phyloP scores from a whole-genome alignment of 2,888 invertebrate genomes.

The Cerastis rubricosa region DNA sequence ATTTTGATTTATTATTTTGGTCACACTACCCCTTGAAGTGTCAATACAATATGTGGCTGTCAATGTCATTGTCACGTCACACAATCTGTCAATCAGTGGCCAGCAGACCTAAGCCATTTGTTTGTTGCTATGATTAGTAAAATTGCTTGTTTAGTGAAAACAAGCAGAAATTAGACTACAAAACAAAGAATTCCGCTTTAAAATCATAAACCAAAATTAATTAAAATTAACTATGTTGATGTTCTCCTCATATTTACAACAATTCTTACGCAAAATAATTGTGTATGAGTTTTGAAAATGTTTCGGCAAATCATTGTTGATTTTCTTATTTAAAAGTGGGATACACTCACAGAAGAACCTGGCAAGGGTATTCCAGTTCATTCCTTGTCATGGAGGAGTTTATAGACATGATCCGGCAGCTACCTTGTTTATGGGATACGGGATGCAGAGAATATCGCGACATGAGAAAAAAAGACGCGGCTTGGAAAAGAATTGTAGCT shows the following conservation, averaged over 20 bases:
- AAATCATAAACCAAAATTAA: not conserved
- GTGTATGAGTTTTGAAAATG: constrained; percentile 10
- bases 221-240: constrained; percentile 1
- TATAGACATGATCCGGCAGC: constrained; percentile 61
- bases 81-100: constrained; percentile 7
- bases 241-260: not conserved
- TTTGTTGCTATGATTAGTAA: constrained; percentile 20
- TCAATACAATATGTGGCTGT: not conserved
- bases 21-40: constrained; percentile 8
- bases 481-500: constrained; percentile 65
- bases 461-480: constrained; percentile 62
- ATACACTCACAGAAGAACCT: not conserved
- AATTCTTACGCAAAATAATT: constrained; percentile 9
- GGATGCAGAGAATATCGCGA: constrained; percentile 65
- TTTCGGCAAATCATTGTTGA: not conserved
- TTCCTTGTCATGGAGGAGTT: constrained; percentile 57
- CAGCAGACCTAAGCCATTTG: constrained; percentile 14
- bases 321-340: constrained; percentile 1
- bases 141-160: not conserved
- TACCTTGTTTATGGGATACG: constrained; percentile 66
- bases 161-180: constrained; percentile 3
- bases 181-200: not conserved
- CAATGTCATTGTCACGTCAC: constrained; percentile 14
- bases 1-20: not conserved
- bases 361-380: not conserved